These are phyloP conservation scores for Microcebus murinus DNA, from an alignment of 2,113 vertebrate genomes.

Conservation along the genomic window DNA sequence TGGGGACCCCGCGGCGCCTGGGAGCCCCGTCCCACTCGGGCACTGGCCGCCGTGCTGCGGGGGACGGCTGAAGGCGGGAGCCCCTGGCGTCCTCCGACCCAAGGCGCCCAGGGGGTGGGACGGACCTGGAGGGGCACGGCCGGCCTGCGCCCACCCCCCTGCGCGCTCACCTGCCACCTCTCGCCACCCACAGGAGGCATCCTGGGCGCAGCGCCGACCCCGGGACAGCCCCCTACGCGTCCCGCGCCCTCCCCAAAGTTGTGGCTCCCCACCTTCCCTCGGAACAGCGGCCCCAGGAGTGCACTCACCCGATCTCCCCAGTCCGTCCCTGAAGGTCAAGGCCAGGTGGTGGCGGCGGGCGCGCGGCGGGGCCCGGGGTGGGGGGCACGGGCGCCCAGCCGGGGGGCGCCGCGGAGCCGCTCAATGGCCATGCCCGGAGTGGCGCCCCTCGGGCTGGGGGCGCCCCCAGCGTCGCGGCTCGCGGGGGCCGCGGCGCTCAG, in stretches of 20 bases:
- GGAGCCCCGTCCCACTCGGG: neutral
- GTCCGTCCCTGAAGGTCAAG: slow-evolving; percentile 55
- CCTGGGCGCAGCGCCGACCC: neutral
- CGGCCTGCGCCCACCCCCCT: neutral
- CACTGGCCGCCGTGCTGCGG: neutral
- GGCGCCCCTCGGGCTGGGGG: neutral
- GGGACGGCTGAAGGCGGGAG: neutral
- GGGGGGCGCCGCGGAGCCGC: slow-evolving; percentile 45
- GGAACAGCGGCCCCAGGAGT: slow-evolving; percentile 78
- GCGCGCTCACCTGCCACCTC: neutral
- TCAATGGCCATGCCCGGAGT: slow-evolving; percentile 71
- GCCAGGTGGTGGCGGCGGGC: neutral
- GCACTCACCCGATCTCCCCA: slow-evolving; percentile 21
- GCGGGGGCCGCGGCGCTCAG: slow-evolving; percentile 85
- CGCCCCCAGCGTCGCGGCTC: slow-evolving; percentile 69
- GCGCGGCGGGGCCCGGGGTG: neutral
- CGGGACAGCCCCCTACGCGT: neutral
- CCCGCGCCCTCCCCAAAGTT: slow-evolving; percentile 23
- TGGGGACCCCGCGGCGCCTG: neutral
- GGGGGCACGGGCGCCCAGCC: neutral
- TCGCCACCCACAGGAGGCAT: accelerated
- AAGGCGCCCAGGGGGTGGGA: neutral
- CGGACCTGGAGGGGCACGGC: neutral
- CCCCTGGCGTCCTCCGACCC: neutral
- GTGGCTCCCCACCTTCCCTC: slow-evolving; percentile 52